These are phyloP conservation scores for Engystomops pustulosus DNA, from an alignment of 2,113 vertebrate species.

Conservation along the genomic window DNA sequence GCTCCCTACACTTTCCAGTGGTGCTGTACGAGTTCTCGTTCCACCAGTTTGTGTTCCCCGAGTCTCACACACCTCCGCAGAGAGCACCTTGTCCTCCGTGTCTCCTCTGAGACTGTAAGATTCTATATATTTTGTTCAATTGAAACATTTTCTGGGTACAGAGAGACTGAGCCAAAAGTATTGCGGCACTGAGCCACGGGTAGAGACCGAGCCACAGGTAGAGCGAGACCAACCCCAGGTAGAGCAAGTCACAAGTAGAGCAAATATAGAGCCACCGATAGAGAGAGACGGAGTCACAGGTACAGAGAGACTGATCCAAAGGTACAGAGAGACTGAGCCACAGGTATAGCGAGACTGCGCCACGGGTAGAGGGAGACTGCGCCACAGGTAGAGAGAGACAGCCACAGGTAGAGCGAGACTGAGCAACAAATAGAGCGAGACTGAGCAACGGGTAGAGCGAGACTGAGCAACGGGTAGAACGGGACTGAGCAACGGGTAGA, in stretches of 20 bases:
- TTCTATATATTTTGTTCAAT: background rate
- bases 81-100: constrained; percentile 73
- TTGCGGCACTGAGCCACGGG: background rate
- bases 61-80: constrained; percentile 80
- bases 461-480: background rate
- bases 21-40: constrained; percentile 84
- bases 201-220: background rate
- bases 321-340: too few relatives aligned
- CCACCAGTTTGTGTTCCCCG: constrained; percentile 85
- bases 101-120: constrained; percentile 79
- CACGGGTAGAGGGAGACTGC: background rate
- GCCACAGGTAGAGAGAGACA: background rate
- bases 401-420: background rate
- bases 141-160: background rate
- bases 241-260: background rate
- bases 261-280: background rate
- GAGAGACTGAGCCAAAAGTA: background rate
- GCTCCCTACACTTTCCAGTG: constrained; percentile 84
- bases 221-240: background rate
- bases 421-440: background rate
- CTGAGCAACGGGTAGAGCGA: background rate
- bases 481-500: background rate
- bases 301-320: background rate
- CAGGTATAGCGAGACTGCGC: background rate
- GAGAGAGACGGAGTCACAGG: background rate